Evolutionary conservation across 2,797 vertebrate species (phyloP), one percentile per base, ranked within the genome.

Genomic region (Hozukius guyotensis): DNA sequence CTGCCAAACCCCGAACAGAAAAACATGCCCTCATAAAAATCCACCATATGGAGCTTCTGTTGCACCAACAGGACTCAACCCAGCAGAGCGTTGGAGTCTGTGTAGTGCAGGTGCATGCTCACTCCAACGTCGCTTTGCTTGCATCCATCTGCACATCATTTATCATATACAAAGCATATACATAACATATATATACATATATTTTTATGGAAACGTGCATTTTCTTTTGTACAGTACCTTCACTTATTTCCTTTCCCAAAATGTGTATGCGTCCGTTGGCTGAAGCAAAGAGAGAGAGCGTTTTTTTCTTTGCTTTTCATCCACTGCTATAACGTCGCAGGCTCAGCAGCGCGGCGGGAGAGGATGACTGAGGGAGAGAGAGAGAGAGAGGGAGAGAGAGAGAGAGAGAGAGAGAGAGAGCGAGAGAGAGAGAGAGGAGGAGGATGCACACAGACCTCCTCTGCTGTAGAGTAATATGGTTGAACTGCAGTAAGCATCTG

Each of bases 321-420:
- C 90, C 88, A 81, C 82, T 49, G 88, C 79, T 80, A 46, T 46
- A 89, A 80, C 93, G 90, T 91, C 88, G 93, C 90, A 90, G 91
- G 84, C 87, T 92, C 84, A 87, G 90, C 91, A 91, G 84, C 91
- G 83, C 87, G 83, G 83, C 78, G 81, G 80, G 89, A 90, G 89
- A 88, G 80, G 73, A 86, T 83, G 86, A 91, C 79, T 86, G 86
- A 72, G 87, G 77, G 82, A 86, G 78, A 52, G 79, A 25, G 68
- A 49, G 80, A 62, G 85, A 57, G 83, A 20, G 82, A 73, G 83
- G 22, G 87, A 60, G 83, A 75, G 76, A 62, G 77, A 32, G 68
- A 13, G 80, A 72, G 80, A 59, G 77, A 72, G 79, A 31, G 80
- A 64, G 77, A 57, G 75, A 24, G 78, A n/a, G 78, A 22, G 77